A percentile compares a stretch with the other conserved stretches of the same genome.
phyloP scores from a whole-genome alignment of 2,113 vertebrate species.

The Rhagologus leucostigma region DNA sequence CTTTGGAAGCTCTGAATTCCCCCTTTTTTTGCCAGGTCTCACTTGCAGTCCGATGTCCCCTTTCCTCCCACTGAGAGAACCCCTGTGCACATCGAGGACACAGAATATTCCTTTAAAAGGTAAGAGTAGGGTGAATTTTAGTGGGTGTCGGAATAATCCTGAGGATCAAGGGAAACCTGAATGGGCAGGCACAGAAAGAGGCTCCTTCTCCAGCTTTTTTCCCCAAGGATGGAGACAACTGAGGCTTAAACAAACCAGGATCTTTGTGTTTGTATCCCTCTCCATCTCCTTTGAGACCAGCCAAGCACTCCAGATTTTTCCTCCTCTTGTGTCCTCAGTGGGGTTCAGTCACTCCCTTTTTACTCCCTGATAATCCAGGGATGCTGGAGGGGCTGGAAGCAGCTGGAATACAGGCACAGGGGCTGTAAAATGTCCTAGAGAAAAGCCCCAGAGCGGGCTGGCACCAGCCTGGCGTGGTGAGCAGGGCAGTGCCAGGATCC shows the following conservation, averaged over 20 bases:
- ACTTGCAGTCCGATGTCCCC: background rate
- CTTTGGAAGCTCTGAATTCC: background rate
- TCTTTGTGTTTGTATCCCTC: background rate
- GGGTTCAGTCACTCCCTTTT: background rate
- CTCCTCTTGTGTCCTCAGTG: background rate
- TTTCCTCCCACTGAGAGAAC: background rate
- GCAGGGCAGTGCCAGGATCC: background rate
- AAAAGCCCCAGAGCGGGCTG: background rate
- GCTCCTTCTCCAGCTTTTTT: background rate
- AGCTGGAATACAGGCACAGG: background rate
- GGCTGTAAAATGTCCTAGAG: background rate
- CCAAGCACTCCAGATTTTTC: background rate
- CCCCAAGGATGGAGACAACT: background rate
- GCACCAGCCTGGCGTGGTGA: background rate
- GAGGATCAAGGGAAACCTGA: background rate
- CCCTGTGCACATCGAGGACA: background rate
- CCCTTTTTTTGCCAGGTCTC: background rate
- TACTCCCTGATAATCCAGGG: background rate
- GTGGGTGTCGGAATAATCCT: background rate
- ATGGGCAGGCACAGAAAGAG: background rate
- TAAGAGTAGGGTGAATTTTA: background rate
- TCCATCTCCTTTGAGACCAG: background rate
- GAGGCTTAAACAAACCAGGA: background rate
- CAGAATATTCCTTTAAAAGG: background rate
- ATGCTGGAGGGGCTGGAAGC: background rate